Evolutionary conservation across 2,888 invertebrate genomes (phyloP), one percentile per base, ranked within the genome.

Genomic region (Trilocha varians): DNA sequence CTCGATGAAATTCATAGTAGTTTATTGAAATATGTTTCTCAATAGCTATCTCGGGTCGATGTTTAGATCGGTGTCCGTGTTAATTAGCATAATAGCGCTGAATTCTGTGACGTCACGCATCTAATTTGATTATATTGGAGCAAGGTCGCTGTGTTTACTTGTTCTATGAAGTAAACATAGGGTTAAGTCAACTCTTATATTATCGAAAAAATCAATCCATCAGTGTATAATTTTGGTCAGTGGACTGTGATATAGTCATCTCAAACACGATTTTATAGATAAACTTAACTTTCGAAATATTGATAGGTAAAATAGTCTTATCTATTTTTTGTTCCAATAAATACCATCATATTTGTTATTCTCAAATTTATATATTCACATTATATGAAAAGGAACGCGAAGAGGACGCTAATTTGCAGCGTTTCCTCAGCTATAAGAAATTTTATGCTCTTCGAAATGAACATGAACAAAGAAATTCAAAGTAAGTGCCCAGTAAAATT

Each of bases 71-170:
- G 49, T 46, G 61, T 55, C 57, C 51, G 55, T 55, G 68, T 64
- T 75, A 76, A 82, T 82, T 82, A 77, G 60, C 70, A 66, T 65
- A 66, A 56, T 61, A 50, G 61, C 66, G 67, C 55, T 65, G 61
- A 58, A 68, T 62, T 50, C 47, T 53, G 57, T 79, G 71, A 78
- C 75, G 78, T 75, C 70, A 79, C 60, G 58, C 57, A 61, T 74
- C 76, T 79, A 82, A 83, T 80, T 79, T 75, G 69, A 83, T 83
- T 78, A 79, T 65, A 67, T 52, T 56, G 55, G 63, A 54, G 62
- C 78, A 77, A 82, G 83, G 80, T 59, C 71, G 55, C 43, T 44
- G 57, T 64, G 62, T 62, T 78, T 71, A 72, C 61, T 70, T 61
- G n/a, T n/a, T n/a, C n/a, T n/a, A 53, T 33, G 44, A 45, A 56